Evolutionary conservation across 2,797 vertebrate species (phyloP).

Genomic region (Rachycentron canadum): DNA sequence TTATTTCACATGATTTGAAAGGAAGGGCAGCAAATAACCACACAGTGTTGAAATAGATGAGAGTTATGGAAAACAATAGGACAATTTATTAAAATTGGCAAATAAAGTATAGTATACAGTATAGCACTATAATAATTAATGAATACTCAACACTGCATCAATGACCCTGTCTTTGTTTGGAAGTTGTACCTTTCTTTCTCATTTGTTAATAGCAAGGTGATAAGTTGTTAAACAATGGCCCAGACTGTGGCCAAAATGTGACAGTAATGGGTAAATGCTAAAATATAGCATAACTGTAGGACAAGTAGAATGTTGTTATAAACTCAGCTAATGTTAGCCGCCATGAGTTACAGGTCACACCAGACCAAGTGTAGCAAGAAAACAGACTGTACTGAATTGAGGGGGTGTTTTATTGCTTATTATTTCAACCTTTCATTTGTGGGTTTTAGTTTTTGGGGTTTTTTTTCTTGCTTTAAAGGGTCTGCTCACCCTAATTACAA

Average conservation of each 20-base stretch:
- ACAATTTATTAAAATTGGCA: neutral
- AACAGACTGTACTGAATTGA: conserved; percentile 28
- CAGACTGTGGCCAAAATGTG: neutral
- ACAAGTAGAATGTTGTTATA: neutral
- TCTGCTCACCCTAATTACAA: neutral
- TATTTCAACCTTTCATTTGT: conserved; percentile 13
- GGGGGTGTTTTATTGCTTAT: conserved; percentile 33
- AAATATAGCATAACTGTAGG: conserved; percentile 1
- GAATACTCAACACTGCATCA: neutral
- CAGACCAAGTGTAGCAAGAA: conserved; percentile 15
- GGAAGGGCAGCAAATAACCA: conserved; percentile 58
- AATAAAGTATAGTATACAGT: neutral
- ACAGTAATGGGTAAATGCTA: neutral
- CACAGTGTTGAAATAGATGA: conserved; percentile 74
- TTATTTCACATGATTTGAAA: conserved; percentile 61
- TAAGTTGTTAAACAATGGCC: neutral
- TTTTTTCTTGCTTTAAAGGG: conserved; percentile 16
- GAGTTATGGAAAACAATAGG: conserved; percentile 31
- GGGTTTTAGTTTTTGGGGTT: neutral
- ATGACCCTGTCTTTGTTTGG: conserved; percentile 1
- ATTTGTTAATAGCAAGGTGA: neutral
- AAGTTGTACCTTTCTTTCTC: neutral
- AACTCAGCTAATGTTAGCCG: conserved; percentile 16
- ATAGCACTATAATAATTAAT: neutral
- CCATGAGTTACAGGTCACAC: neutral